A percentile compares a stretch with the other conserved stretches of the same genome.
Evolutionary conservation across 2,888 invertebrate species (phyloP).

Genomic region (Xiphydria camelus): DNA sequence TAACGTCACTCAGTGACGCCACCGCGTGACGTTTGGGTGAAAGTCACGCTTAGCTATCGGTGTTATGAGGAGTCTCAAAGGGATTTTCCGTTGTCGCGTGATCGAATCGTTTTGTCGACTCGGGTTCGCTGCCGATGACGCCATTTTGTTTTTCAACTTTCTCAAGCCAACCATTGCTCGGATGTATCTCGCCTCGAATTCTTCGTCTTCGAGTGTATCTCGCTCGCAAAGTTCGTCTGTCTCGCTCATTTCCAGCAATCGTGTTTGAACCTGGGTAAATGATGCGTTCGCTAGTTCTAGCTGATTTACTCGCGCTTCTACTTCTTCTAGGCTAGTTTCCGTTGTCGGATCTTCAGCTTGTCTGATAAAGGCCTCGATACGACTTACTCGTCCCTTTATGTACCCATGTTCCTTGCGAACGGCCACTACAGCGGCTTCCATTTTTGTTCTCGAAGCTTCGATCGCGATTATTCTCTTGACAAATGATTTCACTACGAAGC

Average conservation of each 20-base stretch:
- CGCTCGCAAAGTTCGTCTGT: conserved; percentile 2
- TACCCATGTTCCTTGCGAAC: conserved; percentile 5
- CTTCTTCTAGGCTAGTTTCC: conserved; percentile 4
- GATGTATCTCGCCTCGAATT: background rate
- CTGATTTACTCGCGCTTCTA: conserved; percentile 2
- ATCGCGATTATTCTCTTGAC: conserved; percentile 4
- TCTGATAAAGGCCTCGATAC: conserved; percentile 3
- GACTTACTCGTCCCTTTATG: conserved; percentile 4
- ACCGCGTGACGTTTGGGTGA: no score
- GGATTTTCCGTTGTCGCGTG: no score
- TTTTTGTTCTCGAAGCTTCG: no score
- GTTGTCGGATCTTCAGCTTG: background rate
- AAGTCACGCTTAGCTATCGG: no score
- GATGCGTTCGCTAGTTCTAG: conserved; percentile 3
- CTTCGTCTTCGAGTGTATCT: conserved; percentile 2
- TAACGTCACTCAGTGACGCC: no score
- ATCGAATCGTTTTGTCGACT: no score
- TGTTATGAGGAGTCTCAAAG: no score
- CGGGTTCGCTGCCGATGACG: no score
- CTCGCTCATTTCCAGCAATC: conserved; percentile 9
- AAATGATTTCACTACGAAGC: conserved; percentile 2
- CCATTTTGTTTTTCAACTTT: background rate
- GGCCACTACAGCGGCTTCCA: conserved; percentile 5
- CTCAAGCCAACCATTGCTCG: conserved; percentile 2
- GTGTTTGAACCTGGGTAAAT: conserved; percentile 2